Base-by-base conservation (phyloP, 1,140 invertebrate genomes). In the Aphelenchoides avenae region DNA sequence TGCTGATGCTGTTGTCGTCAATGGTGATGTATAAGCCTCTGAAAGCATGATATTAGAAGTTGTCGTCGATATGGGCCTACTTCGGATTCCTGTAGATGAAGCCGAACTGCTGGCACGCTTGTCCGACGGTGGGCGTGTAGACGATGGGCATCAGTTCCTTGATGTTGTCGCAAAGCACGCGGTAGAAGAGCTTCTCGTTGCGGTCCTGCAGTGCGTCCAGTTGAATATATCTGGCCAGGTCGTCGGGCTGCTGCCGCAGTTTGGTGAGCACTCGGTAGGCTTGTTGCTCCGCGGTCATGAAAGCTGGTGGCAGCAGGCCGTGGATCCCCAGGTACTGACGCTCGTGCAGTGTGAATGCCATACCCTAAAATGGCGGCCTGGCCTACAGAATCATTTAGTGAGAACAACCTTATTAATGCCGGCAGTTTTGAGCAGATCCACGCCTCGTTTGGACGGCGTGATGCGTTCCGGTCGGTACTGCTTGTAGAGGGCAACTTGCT, bases 61-160 rank as follows among this genome's bases (percentile, higher is more conserved):
- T 27, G 6, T 24, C 33, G 4, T 13, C 11, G 33, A 34, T 36
- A 5, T 33, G 11, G 26, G 15, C 47, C 54, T 66, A 83, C 82
- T 89, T 85, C 0, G 93, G 92, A 77, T 91, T 83, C 47, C 89
- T 84, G 75, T 91, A 97, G 72, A 95, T 89, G 26, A 92, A 84
- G 29, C 92, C 91, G 75, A 93, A 98, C 70, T 92, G 89, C 80
- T 95, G 91, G 78, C 94, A 98, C 0, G 93, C 93, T 64, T 89
- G 80, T 0, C 94, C 94, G 9, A 98, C 94, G 5, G 91, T 94
- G 0, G 94, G 93, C 0, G 33, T 65, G 20, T 53, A 98, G 2
- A 97, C 89, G 71, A 97, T 88, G 0, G 94, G 94, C 87, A 98
- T 91, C 39, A 67, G 36, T 39, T 69, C 70, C 24, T 93, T 88